Base-by-base conservation (phyloP, 2,888 invertebrate genomes). In the Napeogenes sylphis region DNA sequence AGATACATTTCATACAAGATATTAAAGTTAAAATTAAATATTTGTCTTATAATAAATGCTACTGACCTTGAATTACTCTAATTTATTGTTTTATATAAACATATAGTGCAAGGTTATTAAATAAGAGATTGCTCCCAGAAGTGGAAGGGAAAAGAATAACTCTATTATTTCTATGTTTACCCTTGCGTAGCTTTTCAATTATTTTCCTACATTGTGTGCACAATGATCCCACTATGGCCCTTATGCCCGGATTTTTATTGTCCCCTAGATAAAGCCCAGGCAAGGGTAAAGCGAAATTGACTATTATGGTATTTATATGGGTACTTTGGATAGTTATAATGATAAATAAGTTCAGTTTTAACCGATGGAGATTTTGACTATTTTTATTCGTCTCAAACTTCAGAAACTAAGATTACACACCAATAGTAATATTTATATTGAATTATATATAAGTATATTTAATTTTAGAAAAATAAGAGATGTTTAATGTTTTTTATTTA, bases 151-250 rank as follows among this genome's bases (percentile, higher is more conserved):
- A 10, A 42, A 51, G 21, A 42, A 59, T 35, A 59, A 21, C 45
- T 59, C 47, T 59, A 63, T 58, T 58, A 58, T 56, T 65, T 65
- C 63, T 68, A 60, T 67, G 66, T 64, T 69, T 68, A 63, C 67
- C 62, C 70, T 57, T 63, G 63, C 68, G 65, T 67, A 67, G 64
- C 62, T 71, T 70, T 72, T 72, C 72, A 71, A 72, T 72, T 72
- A 72, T 70, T 68, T 70, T 63, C 61, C 63, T 66, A 68, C 69
- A 70, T 68, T 68, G 68, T 64, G 57, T 61, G 61, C 64, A 68
- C 71, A 69, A 68, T 68, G 69, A 68, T 68, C 68, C 67, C 63
- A 64, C 61, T 68, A 68, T 69, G 66, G 59, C 66, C 62, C 66
- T 69, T 65, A 64, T 69, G 63, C 65, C 68, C 67, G 68, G 66